Percentiles rank a stretch among this genome's conserved stretches.
Conservation (phyloP, 2,797 vertebrate genomes). For the Oryzias sinensis region DNA sequence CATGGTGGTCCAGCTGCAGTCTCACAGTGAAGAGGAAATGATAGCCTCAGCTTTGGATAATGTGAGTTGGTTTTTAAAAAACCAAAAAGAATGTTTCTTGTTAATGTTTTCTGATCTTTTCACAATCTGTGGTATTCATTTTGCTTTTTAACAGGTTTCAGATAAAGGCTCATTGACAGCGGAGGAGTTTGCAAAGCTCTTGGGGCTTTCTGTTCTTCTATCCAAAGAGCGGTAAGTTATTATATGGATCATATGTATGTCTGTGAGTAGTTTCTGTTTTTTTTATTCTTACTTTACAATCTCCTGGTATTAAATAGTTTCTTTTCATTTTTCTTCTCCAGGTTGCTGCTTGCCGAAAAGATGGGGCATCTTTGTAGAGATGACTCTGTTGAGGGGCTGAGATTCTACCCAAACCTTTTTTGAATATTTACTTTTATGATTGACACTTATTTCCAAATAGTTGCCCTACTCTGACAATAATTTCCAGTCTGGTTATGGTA, state of each 20-base stretch:
- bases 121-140: background rate
- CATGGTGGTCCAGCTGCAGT: constrained; percentile 98
- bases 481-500: background rate
- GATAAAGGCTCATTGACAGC: constrained; percentile 95
- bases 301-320: background rate
- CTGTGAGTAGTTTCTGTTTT: background rate
- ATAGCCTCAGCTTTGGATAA: constrained; percentile 93
- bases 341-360: constrained; percentile 95
- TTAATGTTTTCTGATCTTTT: background rate
- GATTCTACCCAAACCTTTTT: constrained; percentile 97
- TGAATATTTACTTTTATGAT: constrained; percentile 60
- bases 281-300: no score
- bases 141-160: constrained; percentile 79
- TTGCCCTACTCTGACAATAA: no score
- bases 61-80: constrained; percentile 68
- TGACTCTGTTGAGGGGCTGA: constrained; percentile 96
- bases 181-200: constrained; percentile 94
- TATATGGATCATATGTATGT: background rate
- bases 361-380: constrained; percentile 97
- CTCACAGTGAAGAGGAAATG: constrained; percentile 98
- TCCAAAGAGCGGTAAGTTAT: constrained; percentile 90
- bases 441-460: no score
- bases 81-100: background rate
- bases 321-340: constrained; percentile 50
- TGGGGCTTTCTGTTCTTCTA: constrained; percentile 96